A percentile compares a stretch with the other conserved stretches of the same genome.
Conservation (phyloP, 2,888 invertebrate species). For the Isoperla grammatica region DNA sequence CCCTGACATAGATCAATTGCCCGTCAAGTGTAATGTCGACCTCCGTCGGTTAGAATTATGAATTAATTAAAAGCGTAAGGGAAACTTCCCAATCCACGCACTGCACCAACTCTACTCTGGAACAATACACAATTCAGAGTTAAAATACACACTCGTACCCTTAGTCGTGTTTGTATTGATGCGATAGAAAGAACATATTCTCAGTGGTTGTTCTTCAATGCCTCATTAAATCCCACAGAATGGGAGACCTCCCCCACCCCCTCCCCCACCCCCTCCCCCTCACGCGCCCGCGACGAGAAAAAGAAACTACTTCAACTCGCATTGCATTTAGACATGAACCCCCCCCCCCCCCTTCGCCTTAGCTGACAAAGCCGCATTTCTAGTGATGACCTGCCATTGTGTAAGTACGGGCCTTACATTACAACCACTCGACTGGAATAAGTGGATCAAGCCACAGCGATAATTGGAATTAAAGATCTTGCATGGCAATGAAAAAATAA, state of each 20-base stretch:
- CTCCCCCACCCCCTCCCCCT: constrained; percentile 9
- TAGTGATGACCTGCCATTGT: constrained; percentile 2
- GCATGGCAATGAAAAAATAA: no score
- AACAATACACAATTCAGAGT: no score
- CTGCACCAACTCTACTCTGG: no score
- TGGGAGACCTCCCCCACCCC: constrained; percentile 11
- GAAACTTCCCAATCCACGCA: not conserved
- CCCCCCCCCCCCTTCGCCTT: not conserved
- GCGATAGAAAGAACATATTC: no score
- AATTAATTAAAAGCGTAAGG: constrained; percentile 12
- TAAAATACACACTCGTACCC: no score
- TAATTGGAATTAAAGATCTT: constrained; percentile 15
- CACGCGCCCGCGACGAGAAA: constrained; percentile 11
- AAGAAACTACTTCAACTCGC: constrained; percentile 27
- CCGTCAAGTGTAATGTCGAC: not conserved
- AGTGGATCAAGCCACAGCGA: not conserved
- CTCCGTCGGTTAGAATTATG: not conserved
- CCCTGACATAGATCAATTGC: not conserved
- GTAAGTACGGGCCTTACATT: not conserved
- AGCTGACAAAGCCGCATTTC: constrained; percentile 9
- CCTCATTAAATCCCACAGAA: constrained; percentile 30
- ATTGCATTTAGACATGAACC: constrained; percentile 20
- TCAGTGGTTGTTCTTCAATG: constrained; percentile 13
- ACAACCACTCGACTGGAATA: not conserved
- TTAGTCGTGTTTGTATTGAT: no score